Evolutionary conservation across 2,113 vertebrate genomes (phyloP), one percentile per base, ranked within the genome.

Genomic region (Atractosteus spatula): DNA sequence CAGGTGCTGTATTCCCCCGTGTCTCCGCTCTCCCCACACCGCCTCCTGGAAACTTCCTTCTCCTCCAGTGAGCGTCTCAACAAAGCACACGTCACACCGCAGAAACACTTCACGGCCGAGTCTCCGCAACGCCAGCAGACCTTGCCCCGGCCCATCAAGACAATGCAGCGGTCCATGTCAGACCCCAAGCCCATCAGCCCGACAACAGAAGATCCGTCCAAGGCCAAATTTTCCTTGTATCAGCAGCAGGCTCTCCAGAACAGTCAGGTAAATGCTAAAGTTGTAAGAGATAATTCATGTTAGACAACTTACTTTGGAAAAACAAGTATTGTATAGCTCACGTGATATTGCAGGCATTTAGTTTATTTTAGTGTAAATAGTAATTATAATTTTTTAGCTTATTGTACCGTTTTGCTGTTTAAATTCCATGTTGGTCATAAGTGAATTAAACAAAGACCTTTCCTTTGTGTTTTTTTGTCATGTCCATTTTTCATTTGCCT

Each of bases 101-200:
- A 99, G 88, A 99, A 99, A 82, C 94, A 97, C 72, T 97, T 97
- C 78, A 91, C 92, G 8, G 75, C 93, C 0, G 96, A 98, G 83
- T 92, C 93, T 2, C 84, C 91, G 41, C 94, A 95, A 74, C 95
- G 93, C 76, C 96, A 98, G 82, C 97, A 97, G 86, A 94, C 94
- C 0, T 82, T 99, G 79, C 97, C 96, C 3, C 94, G 96, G 72
- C 97, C 97, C 75, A 94, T 99, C 83, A 99, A 97, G 91, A 98
- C 91, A 89, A 94, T 98, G 81, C 97, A 99, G 81, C 93, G 97
- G 69, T 99, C 97, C 70, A 91, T 99, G 90, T 99, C 97, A 0
- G 97, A 99, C 83, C 97, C 97, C 67, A 99, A 99, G 79, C 97
- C 97, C 83, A 94, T 99, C 83, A 99, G 97, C 85, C 97, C 97